Conservation (phyloP, 2,113 vertebrate genomes). For the Ancistrus triradiatus region DNA sequence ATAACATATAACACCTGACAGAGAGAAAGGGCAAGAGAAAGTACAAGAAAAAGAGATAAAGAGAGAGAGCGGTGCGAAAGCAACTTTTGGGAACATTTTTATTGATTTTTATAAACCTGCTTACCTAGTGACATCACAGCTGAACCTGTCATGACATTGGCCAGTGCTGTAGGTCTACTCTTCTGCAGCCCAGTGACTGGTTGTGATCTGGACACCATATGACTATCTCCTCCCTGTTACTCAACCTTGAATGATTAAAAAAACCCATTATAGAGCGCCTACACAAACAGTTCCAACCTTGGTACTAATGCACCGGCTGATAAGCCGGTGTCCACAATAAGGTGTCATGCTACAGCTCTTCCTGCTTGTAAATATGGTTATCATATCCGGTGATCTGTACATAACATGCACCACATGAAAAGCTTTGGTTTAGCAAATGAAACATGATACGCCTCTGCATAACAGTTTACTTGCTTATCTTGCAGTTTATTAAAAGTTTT, state of each 20-base stretch:
- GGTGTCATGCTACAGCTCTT: not conserved
- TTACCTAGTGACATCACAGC: not conserved
- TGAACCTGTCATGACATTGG: slow-evolving; percentile 47
- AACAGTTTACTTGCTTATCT: no score
- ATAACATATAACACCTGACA: no score
- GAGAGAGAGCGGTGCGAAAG: not conserved
- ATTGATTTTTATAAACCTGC: slow-evolving; percentile 28
- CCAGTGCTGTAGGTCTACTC: slow-evolving; percentile 43
- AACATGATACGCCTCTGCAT: no score
- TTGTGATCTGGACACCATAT: not conserved
- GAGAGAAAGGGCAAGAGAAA: no score
- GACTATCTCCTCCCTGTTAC: not conserved
- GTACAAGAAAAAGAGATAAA: not conserved
- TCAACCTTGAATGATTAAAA: slow-evolving; percentile 9
- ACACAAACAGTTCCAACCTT: not conserved
- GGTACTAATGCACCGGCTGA: not conserved
- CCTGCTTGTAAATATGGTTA: slow-evolving; percentile 21
- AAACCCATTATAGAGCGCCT: not conserved
- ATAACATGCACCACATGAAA: not conserved
- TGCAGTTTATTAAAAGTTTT: no score
- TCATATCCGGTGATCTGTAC: not conserved
- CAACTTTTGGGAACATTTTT: slow-evolving; percentile 31
- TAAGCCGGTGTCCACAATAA: not conserved
- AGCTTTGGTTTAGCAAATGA: not conserved
- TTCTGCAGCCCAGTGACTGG: not conserved